These are phyloP conservation scores for Gopherus evgoodei DNA, from an alignment of 2,113 vertebrate species.

Conservation along the genomic window DNA sequence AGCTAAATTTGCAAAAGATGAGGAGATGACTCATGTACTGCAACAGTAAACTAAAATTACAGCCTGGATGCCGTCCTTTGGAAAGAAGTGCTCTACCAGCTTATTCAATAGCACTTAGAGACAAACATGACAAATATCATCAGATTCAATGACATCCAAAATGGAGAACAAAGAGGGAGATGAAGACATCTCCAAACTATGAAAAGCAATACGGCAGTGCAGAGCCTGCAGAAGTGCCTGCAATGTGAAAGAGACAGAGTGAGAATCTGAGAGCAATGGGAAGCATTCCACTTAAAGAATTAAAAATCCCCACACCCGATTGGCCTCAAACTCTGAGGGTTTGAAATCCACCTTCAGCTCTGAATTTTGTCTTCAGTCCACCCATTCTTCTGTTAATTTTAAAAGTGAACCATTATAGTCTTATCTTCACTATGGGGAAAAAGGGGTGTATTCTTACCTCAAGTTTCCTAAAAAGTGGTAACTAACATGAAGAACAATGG, in stretches of 20 bases:
- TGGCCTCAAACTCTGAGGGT: not conserved
- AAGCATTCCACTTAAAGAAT: conserved; percentile 8
- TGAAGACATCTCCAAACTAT: conserved; percentile 46
- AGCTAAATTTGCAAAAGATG: conserved; percentile 16
- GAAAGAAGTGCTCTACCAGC: conserved; percentile 47
- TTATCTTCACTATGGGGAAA: not conserved
- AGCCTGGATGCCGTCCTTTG: conserved; percentile 11
- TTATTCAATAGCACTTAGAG: not conserved
- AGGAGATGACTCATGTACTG: not conserved
- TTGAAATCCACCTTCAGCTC: not conserved
- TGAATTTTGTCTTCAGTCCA: not conserved
- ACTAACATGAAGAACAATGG: not conserved
- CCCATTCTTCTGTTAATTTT: not conserved
- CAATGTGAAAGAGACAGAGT: not conserved
- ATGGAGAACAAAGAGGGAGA: conserved; percentile 31
- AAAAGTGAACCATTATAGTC: not conserved
- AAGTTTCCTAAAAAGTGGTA: not conserved
- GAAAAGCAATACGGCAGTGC: conserved; percentile 54
- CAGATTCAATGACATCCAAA: conserved; percentile 49
- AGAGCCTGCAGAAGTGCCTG: conserved; percentile 42
- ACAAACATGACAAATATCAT: conserved; percentile 60
- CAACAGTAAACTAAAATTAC: conserved; percentile 47
- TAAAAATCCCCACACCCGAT: not conserved
- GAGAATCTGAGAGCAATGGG: not conserved
- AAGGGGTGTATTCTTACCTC: too few relatives aligned